These are phyloP conservation scores for Scomberomorus guttatus DNA, from an alignment of 2,797 vertebrate genomes.

Conservation along the genomic window DNA sequence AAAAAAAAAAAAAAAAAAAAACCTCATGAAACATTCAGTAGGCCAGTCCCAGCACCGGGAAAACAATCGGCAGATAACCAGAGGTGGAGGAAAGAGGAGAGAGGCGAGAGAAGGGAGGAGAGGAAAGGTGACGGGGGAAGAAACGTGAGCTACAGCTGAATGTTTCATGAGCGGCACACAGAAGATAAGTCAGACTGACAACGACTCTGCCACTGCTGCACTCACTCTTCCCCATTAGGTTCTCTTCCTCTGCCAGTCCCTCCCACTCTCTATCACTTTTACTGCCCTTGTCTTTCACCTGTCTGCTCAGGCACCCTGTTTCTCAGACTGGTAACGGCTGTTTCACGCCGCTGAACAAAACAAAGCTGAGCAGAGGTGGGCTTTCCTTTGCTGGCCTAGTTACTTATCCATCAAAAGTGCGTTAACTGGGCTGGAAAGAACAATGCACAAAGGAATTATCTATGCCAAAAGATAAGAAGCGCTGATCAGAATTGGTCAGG, in stretches of 20 bases:
- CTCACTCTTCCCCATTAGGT: constrained; percentile 76
- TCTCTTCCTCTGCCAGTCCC: constrained; percentile 66
- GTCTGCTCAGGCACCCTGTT: constrained; percentile 63
- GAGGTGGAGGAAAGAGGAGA: constrained; percentile 66
- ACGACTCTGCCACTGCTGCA: constrained; percentile 64
- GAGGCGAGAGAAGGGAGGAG: constrained; percentile 53
- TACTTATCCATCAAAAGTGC: constrained; percentile 67
- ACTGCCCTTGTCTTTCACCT: constrained; percentile 74
- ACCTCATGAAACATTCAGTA: constrained; percentile 81
- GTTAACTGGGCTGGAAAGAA: constrained; percentile 71
- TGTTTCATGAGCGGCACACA: constrained; percentile 82
- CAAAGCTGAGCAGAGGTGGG: constrained; percentile 67
- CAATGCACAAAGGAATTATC: constrained; percentile 67
- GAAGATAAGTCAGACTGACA: constrained; percentile 83
- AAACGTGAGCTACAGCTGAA: constrained; percentile 77
- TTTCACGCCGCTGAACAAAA: constrained; percentile 71
- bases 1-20: constrained; percentile 27
- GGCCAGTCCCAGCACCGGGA: constrained; percentile 65
- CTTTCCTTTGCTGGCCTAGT: constrained; percentile 66
- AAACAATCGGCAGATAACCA: constrained; percentile 78
- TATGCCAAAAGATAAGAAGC: constrained; percentile 59
- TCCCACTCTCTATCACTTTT: constrained; percentile 72
- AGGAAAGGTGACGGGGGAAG: constrained; percentile 65
- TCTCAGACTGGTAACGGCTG: constrained; percentile 60
- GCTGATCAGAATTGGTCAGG: constrained; percentile 43